Conservation (phyloP, 2,113 vertebrate species). For the Calypte anna region DNA sequence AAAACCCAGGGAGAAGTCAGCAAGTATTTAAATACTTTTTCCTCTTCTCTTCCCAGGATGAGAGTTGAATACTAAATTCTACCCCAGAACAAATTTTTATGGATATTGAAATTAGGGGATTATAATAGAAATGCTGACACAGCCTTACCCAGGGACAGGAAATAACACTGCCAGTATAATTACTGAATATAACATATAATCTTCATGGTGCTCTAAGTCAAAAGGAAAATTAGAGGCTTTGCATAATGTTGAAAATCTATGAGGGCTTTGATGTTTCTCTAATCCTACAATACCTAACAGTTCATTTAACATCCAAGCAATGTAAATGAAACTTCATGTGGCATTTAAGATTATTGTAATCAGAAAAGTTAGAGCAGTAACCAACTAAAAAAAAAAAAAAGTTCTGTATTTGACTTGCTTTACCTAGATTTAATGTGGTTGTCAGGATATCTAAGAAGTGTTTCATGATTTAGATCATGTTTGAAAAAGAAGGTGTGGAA, state of each 20-base stretch:
- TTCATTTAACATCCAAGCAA: background rate
- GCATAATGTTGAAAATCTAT: constrained; percentile 27
- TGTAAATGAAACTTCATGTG: background rate
- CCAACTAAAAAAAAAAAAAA: background rate
- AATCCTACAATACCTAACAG: constrained; percentile 10
- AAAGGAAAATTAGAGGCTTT: constrained; percentile 60
- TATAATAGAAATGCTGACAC: constrained; percentile 44
- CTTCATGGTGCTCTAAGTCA: background rate
- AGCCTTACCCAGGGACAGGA: constrained; percentile 39
- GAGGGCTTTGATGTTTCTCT: background rate
- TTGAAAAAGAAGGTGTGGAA: background rate
- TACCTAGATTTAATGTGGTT: background rate
- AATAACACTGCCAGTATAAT: background rate
- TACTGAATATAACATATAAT: constrained; percentile 32
- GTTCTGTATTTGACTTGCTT: background rate
- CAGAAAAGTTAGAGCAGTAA: background rate
- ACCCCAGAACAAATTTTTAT: constrained; percentile 40
- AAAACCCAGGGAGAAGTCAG: background rate
- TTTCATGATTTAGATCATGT: background rate
- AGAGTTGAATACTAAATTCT: constrained; percentile 47
- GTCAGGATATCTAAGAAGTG: background rate
- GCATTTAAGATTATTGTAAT: background rate
- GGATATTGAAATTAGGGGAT: constrained; percentile 58
- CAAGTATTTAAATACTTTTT: constrained; percentile 24
- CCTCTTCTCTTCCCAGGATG: constrained; percentile 46